Evolutionary conservation across 2,888 invertebrate genomes (phyloP), one percentile per base, ranked within the genome.

Genomic region (Erannis defoliaria): DNA sequence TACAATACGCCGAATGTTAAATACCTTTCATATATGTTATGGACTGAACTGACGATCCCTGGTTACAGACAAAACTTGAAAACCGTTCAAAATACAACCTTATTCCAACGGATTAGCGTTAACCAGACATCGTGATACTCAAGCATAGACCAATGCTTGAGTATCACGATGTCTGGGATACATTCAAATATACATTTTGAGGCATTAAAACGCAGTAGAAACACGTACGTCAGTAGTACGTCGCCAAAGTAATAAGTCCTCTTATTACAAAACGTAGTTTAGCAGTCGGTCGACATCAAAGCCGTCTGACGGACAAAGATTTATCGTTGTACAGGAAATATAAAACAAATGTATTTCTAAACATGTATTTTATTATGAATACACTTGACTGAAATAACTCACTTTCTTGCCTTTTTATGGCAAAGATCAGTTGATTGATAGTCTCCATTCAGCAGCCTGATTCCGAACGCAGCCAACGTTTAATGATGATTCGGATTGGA

Each of bases 1-100:
- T 66, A 68, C 49, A 38, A 62, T 38, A 50, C 46, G 40, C 42
- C 6, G 40, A 54, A 49, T 37, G 51, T 12, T 33, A 45, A 21
- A 21, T 23, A 50, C 16, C 8, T 14, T 2, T 6, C 23, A 9
- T 14, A 14, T 1, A 14, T 14, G 21, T 26, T 1, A 9, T 6
- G 26, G 26, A 8, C 43, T 21, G 21, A 21, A 14, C 6, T 42
- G 6, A 46, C 12, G 46, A 46, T 14, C 18, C 31, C 31, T 46
- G 46, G 18, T 33, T 18, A 31, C 10, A 0, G 14, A 31, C 18
- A 31, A 33, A 12, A 31, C 16, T 45, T 45, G 8, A 10, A 9
- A 43, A 26, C 9, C 8, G 9, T 29, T 45, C 9, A 2, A 46
- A 31, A 46, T 10, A 19, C 12, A 33, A 2, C 18, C 46, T 46